phyloP scores from a whole-genome alignment of 2,888 invertebrate species.

The Diplazon laetatorius region DNA sequence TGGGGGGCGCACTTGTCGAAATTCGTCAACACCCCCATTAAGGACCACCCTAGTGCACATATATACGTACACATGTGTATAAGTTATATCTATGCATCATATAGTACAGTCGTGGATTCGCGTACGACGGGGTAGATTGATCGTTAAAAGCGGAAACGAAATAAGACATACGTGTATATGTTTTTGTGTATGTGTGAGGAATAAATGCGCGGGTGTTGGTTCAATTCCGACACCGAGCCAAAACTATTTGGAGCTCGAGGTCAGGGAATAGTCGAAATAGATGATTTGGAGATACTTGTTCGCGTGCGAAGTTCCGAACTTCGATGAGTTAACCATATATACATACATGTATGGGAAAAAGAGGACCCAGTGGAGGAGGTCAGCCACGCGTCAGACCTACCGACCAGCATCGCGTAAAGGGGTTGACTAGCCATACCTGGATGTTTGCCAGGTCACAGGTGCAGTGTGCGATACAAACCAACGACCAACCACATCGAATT shows the following conservation, averaged over 20 bases:
- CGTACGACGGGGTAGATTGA: constrained; percentile 8
- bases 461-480: constrained; percentile 37
- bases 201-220: neutral
- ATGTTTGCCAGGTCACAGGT: constrained; percentile 54
- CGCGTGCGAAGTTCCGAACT: constrained; percentile 33
- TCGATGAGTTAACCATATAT: constrained; percentile 19
- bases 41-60: no score
- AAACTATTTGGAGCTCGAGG: constrained; percentile 8
- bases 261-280: constrained; percentile 3
- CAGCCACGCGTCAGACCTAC: constrained; percentile 23
- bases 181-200: no score
- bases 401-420: constrained; percentile 43
- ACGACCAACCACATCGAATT: constrained; percentile 10
- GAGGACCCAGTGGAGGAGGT: constrained; percentile 9
- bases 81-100: neutral
- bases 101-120: neutral
- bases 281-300: constrained; percentile 24
- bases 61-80: neutral
- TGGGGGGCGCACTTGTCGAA: no score
- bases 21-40: no score
- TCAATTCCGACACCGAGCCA: constrained; percentile 5
- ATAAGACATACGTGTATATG: neutral
- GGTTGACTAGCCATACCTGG: constrained; percentile 46
- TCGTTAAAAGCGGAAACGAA: constrained; percentile 24
- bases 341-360: no score